phyloP scores from a whole-genome alignment of 2,797 vertebrate species.

The Austrolebias charrua region DNA sequence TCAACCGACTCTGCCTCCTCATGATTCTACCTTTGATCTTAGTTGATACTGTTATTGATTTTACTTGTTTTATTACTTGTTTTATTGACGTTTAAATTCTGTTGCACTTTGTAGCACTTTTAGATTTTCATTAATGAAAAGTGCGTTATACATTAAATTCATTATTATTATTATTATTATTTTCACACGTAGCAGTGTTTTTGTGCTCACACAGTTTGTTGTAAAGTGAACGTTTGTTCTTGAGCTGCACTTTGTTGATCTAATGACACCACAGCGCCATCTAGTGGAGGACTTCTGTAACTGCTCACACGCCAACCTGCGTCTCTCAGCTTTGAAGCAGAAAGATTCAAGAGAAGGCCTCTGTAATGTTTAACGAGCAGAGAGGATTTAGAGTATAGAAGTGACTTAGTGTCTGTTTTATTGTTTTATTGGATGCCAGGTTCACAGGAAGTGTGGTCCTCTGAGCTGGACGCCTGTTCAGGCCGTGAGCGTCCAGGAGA shows the following conservation, averaged over 20 bases:
- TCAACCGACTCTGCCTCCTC: too few species aligned
- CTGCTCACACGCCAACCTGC: constrained; percentile 33
- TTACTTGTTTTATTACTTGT: too few species aligned
- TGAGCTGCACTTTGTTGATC: not conserved
- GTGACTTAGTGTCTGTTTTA: constrained; percentile 39
- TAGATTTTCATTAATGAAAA: too few species aligned
- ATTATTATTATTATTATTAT: too few species aligned
- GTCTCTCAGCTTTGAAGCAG: constrained; percentile 30
- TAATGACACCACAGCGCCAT: constrained; percentile 50
- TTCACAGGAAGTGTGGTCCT: constrained; percentile 82
- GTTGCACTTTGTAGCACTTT: too few species aligned
- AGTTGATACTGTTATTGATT: too few species aligned
- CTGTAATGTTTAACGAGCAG: constrained; percentile 24
- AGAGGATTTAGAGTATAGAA: constrained; percentile 31
- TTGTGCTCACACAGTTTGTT: not conserved
- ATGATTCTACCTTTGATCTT: too few species aligned
- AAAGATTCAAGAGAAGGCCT: constrained; percentile 25
- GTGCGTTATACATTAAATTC: too few species aligned
- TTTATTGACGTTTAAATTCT: too few species aligned
- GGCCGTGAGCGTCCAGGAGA: constrained; percentile 70
- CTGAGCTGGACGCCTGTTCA: constrained; percentile 70
- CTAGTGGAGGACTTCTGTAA: constrained; percentile 50
- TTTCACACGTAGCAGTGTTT: not conserved
- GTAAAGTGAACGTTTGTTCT: constrained; percentile 18
- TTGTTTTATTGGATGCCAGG: constrained; percentile 65